Conservation (phyloP, 2,113 vertebrate genomes). For the Columba janthina region DNA sequence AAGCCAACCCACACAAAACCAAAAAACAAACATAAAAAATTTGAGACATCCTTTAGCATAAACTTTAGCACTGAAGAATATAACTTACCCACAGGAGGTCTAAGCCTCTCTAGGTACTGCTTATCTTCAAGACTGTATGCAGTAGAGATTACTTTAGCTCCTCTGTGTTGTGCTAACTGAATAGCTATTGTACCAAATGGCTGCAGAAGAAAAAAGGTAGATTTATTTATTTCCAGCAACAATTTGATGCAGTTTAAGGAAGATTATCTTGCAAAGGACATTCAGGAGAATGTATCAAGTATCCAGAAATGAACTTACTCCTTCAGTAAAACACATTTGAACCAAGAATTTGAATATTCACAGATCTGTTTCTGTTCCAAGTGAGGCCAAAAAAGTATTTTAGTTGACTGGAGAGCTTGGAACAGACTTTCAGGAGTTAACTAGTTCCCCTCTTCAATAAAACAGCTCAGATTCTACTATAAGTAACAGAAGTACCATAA, state of each 20-base stretch:
- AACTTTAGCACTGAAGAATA: not conserved
- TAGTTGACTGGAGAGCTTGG: not conserved
- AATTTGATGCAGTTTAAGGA: not conserved
- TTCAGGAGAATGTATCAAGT: not conserved
- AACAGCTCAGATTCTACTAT: not conserved
- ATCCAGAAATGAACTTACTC: not conserved
- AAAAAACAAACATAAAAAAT: not conserved
- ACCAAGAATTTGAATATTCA: not conserved
- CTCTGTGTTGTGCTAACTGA: slow-evolving; percentile 91
- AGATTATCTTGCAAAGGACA: not conserved
- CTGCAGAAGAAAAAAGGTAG: slow-evolving; percentile 59
- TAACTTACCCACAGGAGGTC: slow-evolving; percentile 82
- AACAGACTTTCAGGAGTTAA: not conserved
- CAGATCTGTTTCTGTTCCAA: not conserved
- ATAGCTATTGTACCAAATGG: slow-evolving; percentile 88
- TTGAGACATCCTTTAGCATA: not conserved
- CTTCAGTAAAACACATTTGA: not conserved
- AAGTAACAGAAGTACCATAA: not conserved
- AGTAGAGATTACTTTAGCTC: slow-evolving; percentile 89
- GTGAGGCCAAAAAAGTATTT: not conserved
- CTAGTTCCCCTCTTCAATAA: not conserved
- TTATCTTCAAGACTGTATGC: slow-evolving; percentile 84
- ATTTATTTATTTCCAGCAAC: not conserved
- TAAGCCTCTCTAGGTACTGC: slow-evolving; percentile 85
- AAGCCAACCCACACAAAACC: too few species aligned